Base-by-base conservation (phyloP, 2,888 invertebrate species). In the Sipha maydis region DNA sequence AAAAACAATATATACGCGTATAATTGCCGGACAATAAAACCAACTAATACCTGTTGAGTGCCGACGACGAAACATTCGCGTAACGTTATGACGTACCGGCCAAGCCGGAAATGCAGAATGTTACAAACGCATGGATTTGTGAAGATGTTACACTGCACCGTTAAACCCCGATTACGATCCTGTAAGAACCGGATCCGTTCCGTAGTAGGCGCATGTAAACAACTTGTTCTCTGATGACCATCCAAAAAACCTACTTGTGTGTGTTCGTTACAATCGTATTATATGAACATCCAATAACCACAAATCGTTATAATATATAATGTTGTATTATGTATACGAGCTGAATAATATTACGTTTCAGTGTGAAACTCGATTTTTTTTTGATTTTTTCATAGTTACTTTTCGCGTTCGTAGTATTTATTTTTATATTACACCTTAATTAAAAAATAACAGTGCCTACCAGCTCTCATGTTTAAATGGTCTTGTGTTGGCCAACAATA, bases 1-100 rank as follows among this genome's bases (percentile, higher is more conserved):
- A 75, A n/a, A n/a, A n/a, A n/a, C n/a, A n/a, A n/a, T n/a, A n/a
- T 61, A 28, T 8, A 31, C 14, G 56, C 75, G 38, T 61, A 28
- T 61, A 61, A 84, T 84, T 75, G 83, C n/a, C 56, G 75, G 3
- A 84, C 75, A 84, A 84, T 41, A 34, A 84, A 84, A 84, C 61
- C 83, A 28, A 76, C 56, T 75, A 2, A 38, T 83, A 61, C 56
- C 56, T 28, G 31, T 41, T 21, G 31, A 54, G 83, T 25, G 28
- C 28, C 21, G 71, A 8, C 48, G 25, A 34, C 34, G 34, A 34
- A 48, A 34, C 48, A 25, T 17, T 28, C 9, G 48, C 48, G 25
- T 48, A 48, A 83, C 69, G 41, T 48, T 25, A 31, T 48, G 28
- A 56, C 25, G 3, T 14, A 79, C 21, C 34, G 21, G 11, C 17